Conservation (phyloP, 2,797 vertebrate species). For the Myotis myotis region DNA sequence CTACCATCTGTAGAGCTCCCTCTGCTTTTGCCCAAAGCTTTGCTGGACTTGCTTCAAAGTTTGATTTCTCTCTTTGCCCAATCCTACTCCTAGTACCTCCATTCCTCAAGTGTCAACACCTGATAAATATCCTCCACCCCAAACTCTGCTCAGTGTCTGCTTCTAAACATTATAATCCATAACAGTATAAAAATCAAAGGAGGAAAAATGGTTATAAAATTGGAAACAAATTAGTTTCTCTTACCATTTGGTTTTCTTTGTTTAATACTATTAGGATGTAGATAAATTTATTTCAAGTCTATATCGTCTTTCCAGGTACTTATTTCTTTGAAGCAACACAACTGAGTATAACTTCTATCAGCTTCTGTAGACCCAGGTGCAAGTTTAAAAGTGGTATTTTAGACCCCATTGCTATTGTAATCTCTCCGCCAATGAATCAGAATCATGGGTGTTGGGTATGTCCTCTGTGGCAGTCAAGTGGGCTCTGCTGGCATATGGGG, state of each 20-base stretch:
- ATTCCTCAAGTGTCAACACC: not conserved
- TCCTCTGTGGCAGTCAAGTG: not conserved
- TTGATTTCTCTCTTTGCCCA: not conserved
- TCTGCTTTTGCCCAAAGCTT: not conserved
- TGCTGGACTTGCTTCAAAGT: not conserved
- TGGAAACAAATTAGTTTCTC: not conserved
- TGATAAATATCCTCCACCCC: not conserved
- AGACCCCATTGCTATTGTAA: not conserved
- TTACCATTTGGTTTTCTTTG: not conserved
- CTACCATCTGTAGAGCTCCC: not conserved
- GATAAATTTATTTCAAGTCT: not conserved
- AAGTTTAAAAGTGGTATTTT: not conserved
- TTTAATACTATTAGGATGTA: not conserved
- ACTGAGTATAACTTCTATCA: not conserved
- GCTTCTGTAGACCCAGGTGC: not conserved
- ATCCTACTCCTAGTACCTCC: not conserved
- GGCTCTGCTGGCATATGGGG: not conserved
- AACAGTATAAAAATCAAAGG: not conserved
- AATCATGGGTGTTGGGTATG: not conserved
- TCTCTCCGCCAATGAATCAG: not conserved
- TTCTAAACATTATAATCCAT: not conserved
- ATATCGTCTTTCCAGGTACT: not conserved
- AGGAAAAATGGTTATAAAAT: not conserved
- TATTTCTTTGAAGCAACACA: not conserved
- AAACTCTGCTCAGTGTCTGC: not conserved